Evolutionary conservation across 1,140 invertebrate genomes (phyloP), one percentile per base, ranked within the genome.

Genomic region (Lepidotrigona ventralis): DNA sequence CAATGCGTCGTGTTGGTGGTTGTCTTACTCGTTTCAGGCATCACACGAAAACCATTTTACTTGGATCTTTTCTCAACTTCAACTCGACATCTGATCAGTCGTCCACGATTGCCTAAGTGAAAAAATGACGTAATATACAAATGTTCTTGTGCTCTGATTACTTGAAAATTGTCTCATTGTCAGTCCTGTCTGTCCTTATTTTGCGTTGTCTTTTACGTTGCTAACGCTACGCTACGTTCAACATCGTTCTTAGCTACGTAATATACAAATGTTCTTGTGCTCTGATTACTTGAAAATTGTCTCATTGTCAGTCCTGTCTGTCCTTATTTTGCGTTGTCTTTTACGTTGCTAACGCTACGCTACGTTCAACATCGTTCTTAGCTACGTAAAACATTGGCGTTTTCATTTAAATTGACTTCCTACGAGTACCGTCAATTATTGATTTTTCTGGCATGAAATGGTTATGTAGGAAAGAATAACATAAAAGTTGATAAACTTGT

Each of bases 21-120:
- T 60, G 56, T 29, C 58, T 77, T 71, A 70, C 64, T 53, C 51
- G 73, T 72, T 71, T 63, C 29, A 83, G 71, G 39, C 71, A 81
- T 84, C 83, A 81, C 71, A 75, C 51, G 71, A 75, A 70, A 81
- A 84, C 83, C 78, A 81, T 84, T 84, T 84, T 81, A 84, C 64
- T 63, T 19, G 64, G 58, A 77, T 82, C 74, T 39, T 72, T 73
- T 82, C 39, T 69, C 83, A 26, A 74, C 33, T 68, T 14, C 63
- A 21, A 53, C 53, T 21, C 71, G 54, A 73, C 78, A 74, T 84
- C 60, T 84, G 71, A 84, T 84, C 83, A 84, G 69, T 73, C 70
- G 68, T 70, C 78, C 58, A 63, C 78, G 78, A 74, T 64, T 75
- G 26, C 26, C 39, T 75, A 72, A 83, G 76, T 83, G 76, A 29